A percentile compares a stretch with the other conserved stretches of the same genome.
Conservation (phyloP, 2,888 invertebrate genomes). For the Corbicula japonica region DNA sequence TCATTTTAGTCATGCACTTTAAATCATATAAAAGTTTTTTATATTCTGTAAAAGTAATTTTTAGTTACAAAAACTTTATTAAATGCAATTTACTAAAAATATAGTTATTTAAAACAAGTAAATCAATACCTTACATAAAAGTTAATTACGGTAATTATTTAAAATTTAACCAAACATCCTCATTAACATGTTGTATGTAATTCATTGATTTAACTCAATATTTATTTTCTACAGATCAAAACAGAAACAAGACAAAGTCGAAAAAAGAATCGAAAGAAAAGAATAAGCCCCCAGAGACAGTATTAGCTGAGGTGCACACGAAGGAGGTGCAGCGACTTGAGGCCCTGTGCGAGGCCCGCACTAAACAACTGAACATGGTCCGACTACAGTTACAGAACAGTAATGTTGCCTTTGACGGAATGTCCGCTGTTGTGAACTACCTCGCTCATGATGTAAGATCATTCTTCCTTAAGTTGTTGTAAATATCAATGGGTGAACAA, state of each 20-base stretch:
- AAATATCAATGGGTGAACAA: too few species aligned
- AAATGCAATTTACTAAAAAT: too few species aligned
- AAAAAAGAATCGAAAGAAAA: conserved; percentile 59
- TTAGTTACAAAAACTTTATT: too few species aligned
- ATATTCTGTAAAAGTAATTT: too few species aligned
- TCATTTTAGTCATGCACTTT: too few species aligned
- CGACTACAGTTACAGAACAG: conserved; percentile 87
- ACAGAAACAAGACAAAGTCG: conserved; percentile 71
- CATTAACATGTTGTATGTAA: too few species aligned
- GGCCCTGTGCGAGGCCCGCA: conserved; percentile 86
- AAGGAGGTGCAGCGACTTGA: conserved; percentile 85
- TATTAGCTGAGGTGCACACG: conserved; percentile 63
- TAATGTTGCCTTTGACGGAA: conserved; percentile 92
- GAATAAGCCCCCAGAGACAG: conserved; percentile 58
- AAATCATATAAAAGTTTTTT: too few species aligned
- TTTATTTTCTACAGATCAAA: conserved; percentile 73
- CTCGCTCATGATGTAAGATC: conserved; percentile 90
- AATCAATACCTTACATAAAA: too few species aligned
- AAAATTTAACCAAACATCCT: too few species aligned
- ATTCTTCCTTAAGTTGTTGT: too few species aligned
- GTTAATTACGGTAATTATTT: too few species aligned
- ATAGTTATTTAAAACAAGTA: too few species aligned
- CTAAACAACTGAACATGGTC: conserved; percentile 85
- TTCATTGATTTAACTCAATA: conserved; percentile 6
- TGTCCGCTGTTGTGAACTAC: conserved; percentile 94